Evolutionary conservation across 2,113 vertebrate species (phyloP), one percentile per base, ranked within the genome.

Genomic region (Sebastes fasciatus): DNA sequence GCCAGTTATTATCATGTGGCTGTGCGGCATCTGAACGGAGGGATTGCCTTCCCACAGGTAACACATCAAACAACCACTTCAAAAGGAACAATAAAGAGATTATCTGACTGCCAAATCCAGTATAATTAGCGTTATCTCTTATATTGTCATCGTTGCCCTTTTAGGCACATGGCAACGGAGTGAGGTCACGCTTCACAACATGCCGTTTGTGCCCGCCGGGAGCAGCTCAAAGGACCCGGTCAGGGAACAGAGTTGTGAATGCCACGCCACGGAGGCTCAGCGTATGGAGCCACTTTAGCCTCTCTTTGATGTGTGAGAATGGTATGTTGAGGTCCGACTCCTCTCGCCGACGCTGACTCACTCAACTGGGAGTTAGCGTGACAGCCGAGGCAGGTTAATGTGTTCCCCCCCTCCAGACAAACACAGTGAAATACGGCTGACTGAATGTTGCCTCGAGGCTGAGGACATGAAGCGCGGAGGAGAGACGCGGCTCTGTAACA

Each of bases 311-410:
- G 87, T 90, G 82, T 66, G 72, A 69, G 73, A 88, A 70, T 23
- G 84, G 82, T 79, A 87, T 86, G 88, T 73, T 51, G 85, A 88
- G 77, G 76, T 91, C 91, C 79, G 52, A 69, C 80, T 84, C 58
- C 77, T 23, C 46, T 75, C 13, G 58, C 85, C 74, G 68, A 80
- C n/a, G 54, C 76, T 74, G 85, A 92, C 89, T 87, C 87, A 89
- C 74, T 76, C 43, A 16, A 74, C 71, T 58, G 26, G 17, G 65
- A 88, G 91, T 42, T 92, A 72, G 91, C 90, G 87, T 93, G 91
- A 92, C 91, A 94, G 88, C 91, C 0, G 2, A 84, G 87, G 89
- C 93, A 91, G 85, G 88, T 91, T 92, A 89, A 92, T 89, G 82
- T 65, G 86, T 79, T 85, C 60, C 66, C 87, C 83, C 86, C 67